These are phyloP conservation scores for Drosophila azteca DNA, from an alignment of 1,140 invertebrate genomes.

Conservation along the genomic window DNA sequence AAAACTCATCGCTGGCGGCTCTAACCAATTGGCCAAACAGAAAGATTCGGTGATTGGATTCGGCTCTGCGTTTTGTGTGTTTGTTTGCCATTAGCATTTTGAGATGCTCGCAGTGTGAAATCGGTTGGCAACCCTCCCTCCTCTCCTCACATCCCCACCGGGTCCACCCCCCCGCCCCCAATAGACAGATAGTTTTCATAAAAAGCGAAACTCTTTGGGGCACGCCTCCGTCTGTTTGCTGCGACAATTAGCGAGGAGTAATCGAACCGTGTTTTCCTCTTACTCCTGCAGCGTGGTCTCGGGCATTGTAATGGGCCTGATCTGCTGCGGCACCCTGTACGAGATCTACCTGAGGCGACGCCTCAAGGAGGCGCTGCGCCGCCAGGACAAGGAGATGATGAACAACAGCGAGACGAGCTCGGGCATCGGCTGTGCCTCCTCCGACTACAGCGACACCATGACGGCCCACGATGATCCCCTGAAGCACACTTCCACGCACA, in stretches of 20 bases:
- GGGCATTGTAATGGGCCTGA: conserved; percentile 85
- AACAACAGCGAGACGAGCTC: conserved; percentile 82
- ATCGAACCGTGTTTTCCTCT: conserved; percentile 23
- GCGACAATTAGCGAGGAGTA: conserved; percentile 12
- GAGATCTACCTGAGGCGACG: conserved; percentile 85
- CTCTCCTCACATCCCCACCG: too few species aligned
- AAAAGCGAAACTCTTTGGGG: conserved; percentile 36
- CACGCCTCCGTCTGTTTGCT: conserved; percentile 16
- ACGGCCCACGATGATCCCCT: conserved; percentile 64
- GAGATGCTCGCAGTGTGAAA: conserved; percentile 33
- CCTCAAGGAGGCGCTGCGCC: conserved; percentile 74
- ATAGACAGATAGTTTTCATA: conserved; percentile 22
- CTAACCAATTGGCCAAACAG: conserved; percentile 32
- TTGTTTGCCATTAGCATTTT: conserved; percentile 30
- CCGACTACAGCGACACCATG: conserved; percentile 81
- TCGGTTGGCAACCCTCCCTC: neutral
- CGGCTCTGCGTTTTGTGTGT: too few species aligned
- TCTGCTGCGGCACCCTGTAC: conserved; percentile 87
- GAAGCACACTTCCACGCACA: conserved; percentile 51
- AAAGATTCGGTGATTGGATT: too few species aligned
- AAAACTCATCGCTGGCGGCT: conserved; percentile 3
- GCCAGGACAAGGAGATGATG: conserved; percentile 81
- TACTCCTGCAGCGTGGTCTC: conserved; percentile 85
- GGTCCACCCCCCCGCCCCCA: too few species aligned
- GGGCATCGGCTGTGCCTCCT: conserved; percentile 84